A percentile compares a stretch with the other conserved stretches of the same genome.
Evolutionary conservation across 2,888 invertebrate species (phyloP).

Genomic region (Mycalesis mineus): DNA sequence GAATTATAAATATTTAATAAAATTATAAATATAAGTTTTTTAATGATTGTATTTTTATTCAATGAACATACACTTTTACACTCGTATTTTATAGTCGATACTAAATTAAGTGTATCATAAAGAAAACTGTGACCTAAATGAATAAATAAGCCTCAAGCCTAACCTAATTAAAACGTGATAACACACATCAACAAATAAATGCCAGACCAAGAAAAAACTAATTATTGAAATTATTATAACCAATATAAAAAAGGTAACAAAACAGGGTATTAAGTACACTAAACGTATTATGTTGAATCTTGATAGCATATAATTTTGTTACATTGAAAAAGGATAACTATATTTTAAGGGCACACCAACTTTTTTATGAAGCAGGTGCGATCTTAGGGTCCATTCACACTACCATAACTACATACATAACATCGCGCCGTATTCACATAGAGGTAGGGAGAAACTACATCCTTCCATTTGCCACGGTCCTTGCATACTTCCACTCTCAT

Average conservation of each 20-base stretch:
- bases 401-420: not conserved
- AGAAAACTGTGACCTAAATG: no score
- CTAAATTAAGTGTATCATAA: no score
- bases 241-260: not conserved
- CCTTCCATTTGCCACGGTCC: no score
- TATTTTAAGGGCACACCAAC: constrained; percentile 49
- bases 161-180: not conserved
- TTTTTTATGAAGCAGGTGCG: constrained; percentile 64
- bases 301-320: constrained; percentile 36
- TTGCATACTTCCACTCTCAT: no score
- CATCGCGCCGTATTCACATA: no score
- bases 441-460: no score
- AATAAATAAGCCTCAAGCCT: not conserved
- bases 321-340: constrained; percentile 36
- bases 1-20: no score
- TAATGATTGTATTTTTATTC: no score
- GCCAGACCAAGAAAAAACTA: not conserved
- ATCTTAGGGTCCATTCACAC: not conserved
- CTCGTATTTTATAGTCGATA: no score
- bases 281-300: not conserved
- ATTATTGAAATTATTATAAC: not conserved
- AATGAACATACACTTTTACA: no score
- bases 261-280: not conserved
- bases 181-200: not conserved
- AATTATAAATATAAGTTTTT: no score